phyloP scores from a whole-genome alignment of 2,888 invertebrate genomes.

The Aelia acuminata region DNA sequence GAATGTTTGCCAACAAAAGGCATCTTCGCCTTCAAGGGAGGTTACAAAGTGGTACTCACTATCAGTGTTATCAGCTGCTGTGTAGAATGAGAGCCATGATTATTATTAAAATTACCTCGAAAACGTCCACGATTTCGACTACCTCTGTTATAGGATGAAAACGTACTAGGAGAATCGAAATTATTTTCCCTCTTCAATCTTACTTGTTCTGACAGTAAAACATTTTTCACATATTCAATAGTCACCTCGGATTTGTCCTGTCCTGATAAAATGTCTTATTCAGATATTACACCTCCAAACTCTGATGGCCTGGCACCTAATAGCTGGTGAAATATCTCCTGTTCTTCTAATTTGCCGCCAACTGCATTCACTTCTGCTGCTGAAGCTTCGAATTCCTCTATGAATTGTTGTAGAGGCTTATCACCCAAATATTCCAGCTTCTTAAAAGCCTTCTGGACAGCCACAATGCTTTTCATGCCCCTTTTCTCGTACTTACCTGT shows the following conservation, averaged over 20 bases:
- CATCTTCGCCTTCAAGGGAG: not conserved
- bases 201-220: not conserved
- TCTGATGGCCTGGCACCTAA: not conserved
- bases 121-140: not conserved
- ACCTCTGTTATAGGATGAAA: not conserved
- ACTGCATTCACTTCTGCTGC: no score
- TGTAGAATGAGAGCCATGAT: not conserved
- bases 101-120: not conserved
- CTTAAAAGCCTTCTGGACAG: conserved; percentile 10
- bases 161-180: not conserved
- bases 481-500: conserved; percentile 13
- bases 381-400: no score
- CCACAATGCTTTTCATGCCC: conserved; percentile 8
- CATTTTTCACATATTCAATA: not conserved
- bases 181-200: not conserved
- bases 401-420: conserved; percentile 23
- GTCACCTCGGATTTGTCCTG: not conserved
- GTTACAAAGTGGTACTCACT: not conserved
- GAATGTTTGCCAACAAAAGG: no score
- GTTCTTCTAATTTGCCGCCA: no score
- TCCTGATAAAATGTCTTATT: not conserved
- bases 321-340: no score
- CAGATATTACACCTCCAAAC: not conserved
- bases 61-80: not conserved
- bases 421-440: conserved; percentile 24